These are phyloP conservation scores for Campoletis raptor DNA, from an alignment of 2,888 invertebrate species.

Conservation along the genomic window DNA sequence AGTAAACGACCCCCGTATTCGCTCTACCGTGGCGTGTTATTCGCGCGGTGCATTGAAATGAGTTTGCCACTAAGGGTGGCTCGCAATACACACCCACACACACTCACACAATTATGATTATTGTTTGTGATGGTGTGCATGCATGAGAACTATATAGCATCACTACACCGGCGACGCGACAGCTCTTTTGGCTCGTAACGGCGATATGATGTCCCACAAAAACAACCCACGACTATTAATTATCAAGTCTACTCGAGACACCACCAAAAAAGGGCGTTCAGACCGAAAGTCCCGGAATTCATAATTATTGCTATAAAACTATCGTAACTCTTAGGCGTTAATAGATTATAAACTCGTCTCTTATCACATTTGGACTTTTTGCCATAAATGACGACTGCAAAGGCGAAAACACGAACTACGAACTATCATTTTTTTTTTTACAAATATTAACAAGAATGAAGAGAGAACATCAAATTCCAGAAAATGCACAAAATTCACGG, in stretches of 20 bases:
- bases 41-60: slow-evolving; percentile 69
- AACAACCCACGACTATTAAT: slow-evolving; percentile 78
- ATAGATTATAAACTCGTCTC: slow-evolving; percentile 20
- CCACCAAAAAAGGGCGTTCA: slow-evolving; percentile 15
- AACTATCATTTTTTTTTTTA: background rate
- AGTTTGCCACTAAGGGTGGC: slow-evolving; percentile 42
- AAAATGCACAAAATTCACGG: too few species aligned
- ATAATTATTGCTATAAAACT: slow-evolving; percentile 51
- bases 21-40: slow-evolving; percentile 58
- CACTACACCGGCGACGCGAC: slow-evolving; percentile 12
- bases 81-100: background rate
- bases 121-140: background rate
- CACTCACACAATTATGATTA: background rate
- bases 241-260: slow-evolving; percentile 69
- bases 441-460: background rate
- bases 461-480: too few species aligned
- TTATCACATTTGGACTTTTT: slow-evolving; percentile 7
- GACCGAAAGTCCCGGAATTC: slow-evolving; percentile 33
- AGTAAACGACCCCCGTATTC: slow-evolving; percentile 55
- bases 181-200: slow-evolving; percentile 71
- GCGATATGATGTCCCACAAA: slow-evolving; percentile 78
- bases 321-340: slow-evolving; percentile 5
- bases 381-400: background rate
- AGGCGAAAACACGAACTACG: background rate
- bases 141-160: background rate